Conservation (phyloP, 1,140 invertebrate genomes). For the Brachionus angularis region DNA sequence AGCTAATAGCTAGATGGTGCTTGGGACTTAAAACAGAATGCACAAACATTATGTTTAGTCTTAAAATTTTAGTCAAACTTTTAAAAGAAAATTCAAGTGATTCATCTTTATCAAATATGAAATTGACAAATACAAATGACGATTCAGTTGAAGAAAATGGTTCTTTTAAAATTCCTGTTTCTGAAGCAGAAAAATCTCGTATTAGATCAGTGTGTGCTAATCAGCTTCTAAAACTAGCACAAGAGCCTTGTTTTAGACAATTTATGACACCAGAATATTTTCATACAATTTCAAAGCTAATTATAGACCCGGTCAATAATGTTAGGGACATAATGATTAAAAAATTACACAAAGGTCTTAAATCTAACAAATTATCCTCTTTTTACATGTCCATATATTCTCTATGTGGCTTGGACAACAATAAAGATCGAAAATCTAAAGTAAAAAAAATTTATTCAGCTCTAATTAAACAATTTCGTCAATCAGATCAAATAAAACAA, state of each 20-base stretch:
- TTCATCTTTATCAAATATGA: conserved; percentile 62
- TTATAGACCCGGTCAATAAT: conserved; percentile 81
- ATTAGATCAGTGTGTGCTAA: conserved; percentile 81
- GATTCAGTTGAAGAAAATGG: conserved; percentile 18
- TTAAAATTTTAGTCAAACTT: conserved; percentile 82
- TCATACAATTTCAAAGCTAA: conserved; percentile 81
- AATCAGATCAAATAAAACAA: background rate
- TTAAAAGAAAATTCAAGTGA: conserved; percentile 82
- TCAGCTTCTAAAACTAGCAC: conserved; percentile 91
- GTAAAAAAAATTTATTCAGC: conserved; percentile 73
- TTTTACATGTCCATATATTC: conserved; percentile 96
- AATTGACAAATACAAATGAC: no score
- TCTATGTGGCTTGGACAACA: conserved; percentile 75
- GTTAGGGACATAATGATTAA: conserved; percentile 81
- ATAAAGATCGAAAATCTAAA: conserved; percentile 67
- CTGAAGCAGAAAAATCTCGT: conserved; percentile 84
- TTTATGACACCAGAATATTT: conserved; percentile 89
- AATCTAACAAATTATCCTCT: conserved; percentile 68
- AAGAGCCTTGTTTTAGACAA: conserved; percentile 89
- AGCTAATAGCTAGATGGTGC: conserved; percentile 91
- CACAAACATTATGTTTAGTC: conserved; percentile 82
- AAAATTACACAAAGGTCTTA: conserved; percentile 84
- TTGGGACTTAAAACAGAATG: conserved; percentile 77
- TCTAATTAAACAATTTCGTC: conserved; percentile 67
- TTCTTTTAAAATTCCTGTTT: conserved; percentile 5